Base-by-base conservation (phyloP, 2,888 invertebrate species). In the Cryptus armator region DNA sequence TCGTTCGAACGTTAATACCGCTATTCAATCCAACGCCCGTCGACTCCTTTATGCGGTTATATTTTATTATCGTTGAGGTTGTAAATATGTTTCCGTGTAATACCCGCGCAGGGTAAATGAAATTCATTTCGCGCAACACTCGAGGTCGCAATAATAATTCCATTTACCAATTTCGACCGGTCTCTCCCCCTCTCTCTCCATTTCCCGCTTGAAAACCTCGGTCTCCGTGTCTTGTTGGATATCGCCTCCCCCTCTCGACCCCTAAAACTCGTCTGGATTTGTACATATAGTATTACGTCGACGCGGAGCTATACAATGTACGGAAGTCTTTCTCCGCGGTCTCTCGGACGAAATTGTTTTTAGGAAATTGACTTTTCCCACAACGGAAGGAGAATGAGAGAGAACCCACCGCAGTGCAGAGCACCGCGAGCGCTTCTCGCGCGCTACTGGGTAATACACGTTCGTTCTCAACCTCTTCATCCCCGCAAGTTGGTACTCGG, bases 301-400 rank as follows among this genome's bases (percentile, higher is more conserved):
- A 85, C 85, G 87, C 86, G 85, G 24, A 86, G 86, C 87, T 90
- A 86, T 29, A 12, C 44, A 56, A n/a, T 48, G 7, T 32, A 43
- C 29, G 14, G 14, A 3, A n/a, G 19, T n/a, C 72, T 37, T 59
- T 16, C 59, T 32, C 12, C 64, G 32, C 68, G 64, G 51, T 64
- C 7, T 59, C 32, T 59, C 43, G 62, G 86, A 83, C 89, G 86
- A 88, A 91, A 91, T 90, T 91, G 91, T 91, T 91, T 91, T 90
- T 90, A 89, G 89, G 89, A 91, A 91, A 91, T 91, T 91, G 90
- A 91, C 90, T 90, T 90, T 90, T 89, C 87, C 88, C 86, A 84
- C 84, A 70, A 80, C 82, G 81, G 80, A 80, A 87, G 77, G 56
- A 82, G 79, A 44, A 64, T 66, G 81, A 19, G 81, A 81, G 66